A percentile compares a stretch with the other conserved stretches of the same genome.
phyloP scores from a whole-genome alignment of 2,797 vertebrate genomes.

The Telmatherina bonti region DNA sequence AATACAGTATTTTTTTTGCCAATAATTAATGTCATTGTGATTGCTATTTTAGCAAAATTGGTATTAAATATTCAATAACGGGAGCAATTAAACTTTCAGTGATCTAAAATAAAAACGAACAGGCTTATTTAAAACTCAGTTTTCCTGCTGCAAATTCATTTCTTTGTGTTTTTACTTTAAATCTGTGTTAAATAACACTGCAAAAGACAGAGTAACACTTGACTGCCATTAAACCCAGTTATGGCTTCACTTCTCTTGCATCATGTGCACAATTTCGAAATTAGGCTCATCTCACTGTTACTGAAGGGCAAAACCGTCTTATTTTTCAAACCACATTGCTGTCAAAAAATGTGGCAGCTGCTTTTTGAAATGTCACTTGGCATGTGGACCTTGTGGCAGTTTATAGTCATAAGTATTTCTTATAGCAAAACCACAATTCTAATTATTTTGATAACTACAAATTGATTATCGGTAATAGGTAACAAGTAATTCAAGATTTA shows the following conservation, averaged over 20 bases:
- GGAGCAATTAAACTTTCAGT: too few relatives aligned
- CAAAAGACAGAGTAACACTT: not conserved
- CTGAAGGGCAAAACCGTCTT: not conserved
- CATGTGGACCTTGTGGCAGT: not conserved
- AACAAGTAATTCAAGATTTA: not conserved
- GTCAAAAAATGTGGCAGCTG: not conserved
- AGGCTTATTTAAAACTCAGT: too few relatives aligned
- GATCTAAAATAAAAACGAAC: not conserved
- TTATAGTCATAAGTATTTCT: not conserved
- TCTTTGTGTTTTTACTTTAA: not conserved
- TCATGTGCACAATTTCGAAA: conserved; percentile 22
- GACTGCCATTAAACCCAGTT: not conserved
- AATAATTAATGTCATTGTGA: too few relatives aligned
- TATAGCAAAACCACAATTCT: not conserved
- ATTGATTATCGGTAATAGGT: not conserved
- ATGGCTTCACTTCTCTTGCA: not conserved
- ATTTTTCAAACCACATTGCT: not conserved
- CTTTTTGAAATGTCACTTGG: not conserved
- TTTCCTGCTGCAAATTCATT: not conserved
- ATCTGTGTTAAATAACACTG: not conserved
- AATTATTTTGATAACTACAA: not conserved
- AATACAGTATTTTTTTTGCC: too few relatives aligned
- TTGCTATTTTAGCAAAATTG: too few relatives aligned
- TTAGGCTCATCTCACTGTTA: conserved; percentile 21
- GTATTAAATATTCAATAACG: too few relatives aligned